Evolutionary conservation across 2,888 invertebrate species (phyloP), one percentile per base, ranked within the genome.

Genomic region (Barypeithes pellucidus): DNA sequence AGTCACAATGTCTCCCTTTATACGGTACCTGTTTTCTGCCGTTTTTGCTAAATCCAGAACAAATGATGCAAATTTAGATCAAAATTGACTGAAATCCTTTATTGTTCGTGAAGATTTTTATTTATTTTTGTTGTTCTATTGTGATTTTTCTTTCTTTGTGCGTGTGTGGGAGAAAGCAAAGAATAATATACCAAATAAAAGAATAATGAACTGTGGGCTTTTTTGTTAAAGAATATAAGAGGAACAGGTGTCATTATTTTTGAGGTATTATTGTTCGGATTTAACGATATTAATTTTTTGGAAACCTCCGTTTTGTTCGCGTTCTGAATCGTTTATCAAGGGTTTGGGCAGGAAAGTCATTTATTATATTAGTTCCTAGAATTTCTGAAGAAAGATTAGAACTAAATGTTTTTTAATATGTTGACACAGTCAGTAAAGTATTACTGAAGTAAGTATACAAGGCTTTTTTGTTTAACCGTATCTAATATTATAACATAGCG

Each of bases 201-300:
- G 71, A 71, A 71, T 71, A 65, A 71, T 71, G 71, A 71, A 71
- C 59, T 71, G 22, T 22, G 45, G 22, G 41, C 50, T 41, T 70
- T 70, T 63, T 60, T 41, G 22, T 39, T 11, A 60, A 60, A 9
- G 47, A 63, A 50, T 50, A 36, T 50, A 63, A 63, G 43, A 62
- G 66, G 60, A 71, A 71, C 71, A 71, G 71, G 71, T 71, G 71
- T 71, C 71, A 66, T 60, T 71, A 60, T 54, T 24, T 57, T 65
- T 20, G 33, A 50, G 50, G 50, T 63, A 33, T 66, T 66, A 66
- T 71, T 71, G 71, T 71, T 57, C 24, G 43, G 52, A 62, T 66
- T 66, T 59, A 33, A 33, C 43, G 60, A 61, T 60, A 60, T 68
- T 68, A 67, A 61, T 68, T 50, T 68, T 68, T 61, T 20, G 43